Base-by-base conservation (phyloP, 2,113 vertebrate genomes). In the Myotis davidii region DNA sequence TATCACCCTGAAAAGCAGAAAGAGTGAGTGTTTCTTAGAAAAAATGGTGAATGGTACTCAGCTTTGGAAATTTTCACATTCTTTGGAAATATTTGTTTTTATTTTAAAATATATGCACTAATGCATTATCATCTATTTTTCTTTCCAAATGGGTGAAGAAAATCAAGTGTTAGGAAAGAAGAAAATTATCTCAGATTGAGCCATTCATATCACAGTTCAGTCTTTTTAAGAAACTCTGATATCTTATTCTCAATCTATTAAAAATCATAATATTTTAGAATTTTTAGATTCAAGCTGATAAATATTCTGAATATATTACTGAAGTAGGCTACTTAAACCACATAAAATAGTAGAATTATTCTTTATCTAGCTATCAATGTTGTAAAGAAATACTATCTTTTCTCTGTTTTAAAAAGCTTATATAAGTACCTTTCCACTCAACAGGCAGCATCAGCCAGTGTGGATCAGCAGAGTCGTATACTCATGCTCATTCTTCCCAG, bases 301-400 rank as follows among this genome's bases (percentile, higher is more conserved):
- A 94, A 85, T 95, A 95, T 95, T 85, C 27, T 88, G 48, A 74
- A 85, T 83, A 11, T 91, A 64, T 77, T 79, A 61, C 23, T 94
- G 29, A 94, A 42, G 65, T 76, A 54, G 54, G 20, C 23, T 81
- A 85, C 59, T 92, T 85, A 81, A 79, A 29, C 67, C 37, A 91
- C 10, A 94, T 61, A 76, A 94, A 85, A 85, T 84, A 77, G 42
- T 83, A 25, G 12, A 70, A 78, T 67, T 85, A 69, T 27, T 88
- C 25, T 69, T 81, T 17, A 34, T 56, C 11, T 69, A 79, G 32
- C 72, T 85, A 61, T 74, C 37, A 84, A 12, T 89, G 34, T 29
- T 48, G 70, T 65, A 18, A 94, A 64, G 34, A 69, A 88, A 79
- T 88, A 42, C 32, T 45, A 50, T 69, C 27, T 92, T 92, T 87